Conservation (phyloP, 1,140 invertebrate genomes). For the Ceratina japonica region DNA sequence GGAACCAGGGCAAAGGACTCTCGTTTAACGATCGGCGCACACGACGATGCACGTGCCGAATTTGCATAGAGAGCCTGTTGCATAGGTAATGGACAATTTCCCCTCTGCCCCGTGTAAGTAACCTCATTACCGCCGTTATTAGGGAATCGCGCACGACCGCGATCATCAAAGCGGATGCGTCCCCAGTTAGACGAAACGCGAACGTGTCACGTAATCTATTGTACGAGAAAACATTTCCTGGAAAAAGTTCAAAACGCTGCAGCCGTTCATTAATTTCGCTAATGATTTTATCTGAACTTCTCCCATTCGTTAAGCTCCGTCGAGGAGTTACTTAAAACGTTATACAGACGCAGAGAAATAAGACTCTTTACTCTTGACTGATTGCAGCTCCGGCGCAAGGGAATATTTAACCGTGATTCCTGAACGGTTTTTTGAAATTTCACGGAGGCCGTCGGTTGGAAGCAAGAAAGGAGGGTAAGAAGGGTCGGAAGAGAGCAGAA, state of each 20-base stretch:
- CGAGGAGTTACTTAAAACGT: no score
- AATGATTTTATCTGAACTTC: no score
- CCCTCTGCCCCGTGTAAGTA: neutral
- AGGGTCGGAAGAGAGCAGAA: slow-evolving; percentile 8
- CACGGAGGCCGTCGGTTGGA: neutral
- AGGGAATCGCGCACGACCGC: neutral
- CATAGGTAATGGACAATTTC: slow-evolving; percentile 32
- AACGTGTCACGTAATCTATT: neutral
- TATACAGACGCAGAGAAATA: no score
- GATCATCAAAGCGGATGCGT: slow-evolving; percentile 1
- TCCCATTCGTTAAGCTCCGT: no score
- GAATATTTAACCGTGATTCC: no score
- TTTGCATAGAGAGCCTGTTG: slow-evolving; percentile 41
- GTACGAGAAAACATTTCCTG: no score
- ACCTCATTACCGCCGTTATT: slow-evolving; percentile 10
- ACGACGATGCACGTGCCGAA: slow-evolving; percentile 8
- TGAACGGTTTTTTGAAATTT: neutral
- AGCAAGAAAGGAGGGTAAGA: neutral
- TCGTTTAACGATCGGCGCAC: slow-evolving; percentile 22
- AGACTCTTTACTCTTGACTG: no score
- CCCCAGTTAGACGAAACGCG: neutral
- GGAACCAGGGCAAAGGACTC: neutral
- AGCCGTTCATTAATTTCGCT: no score
- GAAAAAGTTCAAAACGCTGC: no score
- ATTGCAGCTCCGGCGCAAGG: no score